Evolutionary conservation across 2,797 vertebrate genomes (phyloP).

Genomic region (Microchirus variegatus): DNA sequence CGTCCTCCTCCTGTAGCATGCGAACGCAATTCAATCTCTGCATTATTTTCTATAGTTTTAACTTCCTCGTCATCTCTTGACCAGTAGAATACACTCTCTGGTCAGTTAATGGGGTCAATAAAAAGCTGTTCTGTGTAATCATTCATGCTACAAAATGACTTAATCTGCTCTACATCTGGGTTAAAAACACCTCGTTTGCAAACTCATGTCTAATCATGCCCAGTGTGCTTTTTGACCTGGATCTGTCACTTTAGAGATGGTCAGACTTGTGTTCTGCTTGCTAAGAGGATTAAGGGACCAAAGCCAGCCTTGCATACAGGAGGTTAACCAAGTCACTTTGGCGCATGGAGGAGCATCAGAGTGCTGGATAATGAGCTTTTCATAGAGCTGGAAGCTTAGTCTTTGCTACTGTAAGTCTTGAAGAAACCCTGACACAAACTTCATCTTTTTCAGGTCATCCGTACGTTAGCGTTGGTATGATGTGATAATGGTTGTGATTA

Average conservation of each 20-base stretch:
- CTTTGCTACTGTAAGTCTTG: constrained; percentile 61
- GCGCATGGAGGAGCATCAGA: constrained; percentile 71
- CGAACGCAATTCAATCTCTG: neutral
- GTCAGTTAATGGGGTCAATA: neutral
- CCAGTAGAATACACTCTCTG: neutral
- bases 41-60: neutral
- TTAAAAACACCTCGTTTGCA: constrained; percentile 37
- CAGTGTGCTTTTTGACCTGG: constrained; percentile 50
- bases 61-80: neutral
- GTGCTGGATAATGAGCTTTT: constrained; percentile 80
- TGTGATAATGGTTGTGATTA: neutral
- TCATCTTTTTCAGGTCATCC: constrained; percentile 17
- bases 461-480: neutral
- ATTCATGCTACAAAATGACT: neutral
- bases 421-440: constrained; percentile 26
- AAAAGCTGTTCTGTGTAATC: neutral
- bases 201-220: constrained; percentile 47
- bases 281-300: constrained; percentile 82
- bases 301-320: constrained; percentile 74
- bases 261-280: constrained; percentile 83
- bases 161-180: neutral
- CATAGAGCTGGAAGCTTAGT: constrained; percentile 68
- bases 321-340: constrained; percentile 75
- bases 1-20: neutral
- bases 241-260: constrained; percentile 76